These are phyloP conservation scores for Melipona bicolor DNA, from an alignment of 2,888 invertebrate genomes.

Conservation along the genomic window DNA sequence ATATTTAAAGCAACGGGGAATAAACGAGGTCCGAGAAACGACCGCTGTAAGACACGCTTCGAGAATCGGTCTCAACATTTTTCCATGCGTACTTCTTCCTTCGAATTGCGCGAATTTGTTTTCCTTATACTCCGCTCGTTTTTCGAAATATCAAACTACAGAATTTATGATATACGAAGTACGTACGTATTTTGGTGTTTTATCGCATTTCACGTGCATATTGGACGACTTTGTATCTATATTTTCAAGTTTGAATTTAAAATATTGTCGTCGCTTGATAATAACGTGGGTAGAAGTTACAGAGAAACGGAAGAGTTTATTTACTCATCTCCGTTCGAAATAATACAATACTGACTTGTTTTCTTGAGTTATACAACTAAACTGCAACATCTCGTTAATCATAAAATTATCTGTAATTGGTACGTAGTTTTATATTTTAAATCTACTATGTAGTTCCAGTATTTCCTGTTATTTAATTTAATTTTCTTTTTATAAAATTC, in stretches of 20 bases:
- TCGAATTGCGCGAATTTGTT: background rate
- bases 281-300: too few relatives aligned
- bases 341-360: too few relatives aligned
- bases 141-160: background rate
- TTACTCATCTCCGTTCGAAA: too few relatives aligned
- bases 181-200: background rate
- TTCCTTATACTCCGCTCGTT: background rate
- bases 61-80: background rate
- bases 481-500: background rate
- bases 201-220: background rate
- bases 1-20: conserved; percentile 22
- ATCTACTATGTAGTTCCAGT: background rate
- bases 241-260: too few relatives aligned
- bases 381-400: too few relatives aligned
- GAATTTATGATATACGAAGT: background rate
- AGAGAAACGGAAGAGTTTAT: too few relatives aligned
- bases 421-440: background rate
- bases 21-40: conserved; percentile 7
- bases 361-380: too few relatives aligned
- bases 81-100: too few relatives aligned
- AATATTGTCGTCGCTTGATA: too few relatives aligned
- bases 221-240: too few relatives aligned
- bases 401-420: background rate
- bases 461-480: background rate
- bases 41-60: background rate